Conservation (phyloP, 2,113 vertebrate species). For the Pseudorasbora parva region DNA sequence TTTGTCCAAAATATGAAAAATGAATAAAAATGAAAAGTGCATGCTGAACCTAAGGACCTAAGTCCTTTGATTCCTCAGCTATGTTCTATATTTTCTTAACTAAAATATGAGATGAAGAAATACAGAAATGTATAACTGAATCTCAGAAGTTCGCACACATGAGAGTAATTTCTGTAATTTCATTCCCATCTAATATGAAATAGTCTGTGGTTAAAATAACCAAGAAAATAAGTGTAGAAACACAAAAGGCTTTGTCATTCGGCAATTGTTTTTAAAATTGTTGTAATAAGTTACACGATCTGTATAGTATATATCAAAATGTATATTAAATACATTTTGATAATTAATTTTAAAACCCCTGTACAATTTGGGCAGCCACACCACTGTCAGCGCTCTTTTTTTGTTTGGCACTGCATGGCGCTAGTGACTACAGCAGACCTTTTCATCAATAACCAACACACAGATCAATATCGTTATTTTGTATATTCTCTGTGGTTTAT, state of each 20-base stretch:
- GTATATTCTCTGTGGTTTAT: background rate
- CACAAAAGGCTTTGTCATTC: background rate
- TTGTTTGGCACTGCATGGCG: background rate
- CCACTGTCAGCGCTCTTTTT: background rate
- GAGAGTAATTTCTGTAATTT: too few species aligned
- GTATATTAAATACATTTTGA: too few species aligned
- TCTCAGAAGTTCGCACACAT: background rate
- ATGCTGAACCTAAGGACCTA: too few species aligned
- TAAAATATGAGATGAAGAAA: background rate
- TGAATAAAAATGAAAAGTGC: background rate
- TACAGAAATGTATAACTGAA: background rate
- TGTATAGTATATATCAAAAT: too few species aligned
- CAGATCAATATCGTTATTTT: background rate
- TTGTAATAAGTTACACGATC: background rate
- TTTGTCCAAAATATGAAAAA: too few species aligned
- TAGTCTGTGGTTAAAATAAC: background rate
- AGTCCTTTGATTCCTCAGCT: background rate
- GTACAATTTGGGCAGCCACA: too few species aligned
- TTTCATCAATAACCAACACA: conserved; percentile 39
- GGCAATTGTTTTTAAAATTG: background rate
- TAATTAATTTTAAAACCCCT: background rate
- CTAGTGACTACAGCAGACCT: background rate
- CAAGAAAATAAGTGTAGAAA: background rate
- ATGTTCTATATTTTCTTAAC: background rate
- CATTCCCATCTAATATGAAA: background rate